A percentile compares a stretch with the other conserved stretches of the same genome.
Evolutionary conservation across 2,888 invertebrate species (phyloP).

Genomic region (Ephialtes manifestator): DNA sequence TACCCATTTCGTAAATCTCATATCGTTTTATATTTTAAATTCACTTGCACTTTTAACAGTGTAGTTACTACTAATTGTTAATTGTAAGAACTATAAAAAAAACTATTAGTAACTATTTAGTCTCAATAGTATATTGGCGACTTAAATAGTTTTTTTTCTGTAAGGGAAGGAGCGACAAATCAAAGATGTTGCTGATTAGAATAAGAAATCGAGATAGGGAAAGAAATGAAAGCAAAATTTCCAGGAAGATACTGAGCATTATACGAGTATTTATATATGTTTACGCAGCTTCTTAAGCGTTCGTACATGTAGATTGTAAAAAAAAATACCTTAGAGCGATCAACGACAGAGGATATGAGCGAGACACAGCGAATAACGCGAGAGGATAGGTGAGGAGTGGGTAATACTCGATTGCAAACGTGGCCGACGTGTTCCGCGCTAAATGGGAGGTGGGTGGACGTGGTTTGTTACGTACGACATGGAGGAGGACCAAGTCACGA

Average conservation of each 20-base stretch:
- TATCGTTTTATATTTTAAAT: too few relatives aligned
- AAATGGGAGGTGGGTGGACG: constrained; percentile 75
- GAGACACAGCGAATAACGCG: constrained; percentile 36
- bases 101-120: too few relatives aligned
- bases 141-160: too few relatives aligned
- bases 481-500: constrained; percentile 69
- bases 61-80: too few relatives aligned
- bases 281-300: constrained; percentile 6
- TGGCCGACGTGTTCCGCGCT: constrained; percentile 68
- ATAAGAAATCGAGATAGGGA: constrained; percentile 15
- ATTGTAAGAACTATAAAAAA: too few relatives aligned
- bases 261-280: constrained; percentile 30
- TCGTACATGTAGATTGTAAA: not conserved
- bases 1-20: too few relatives aligned
- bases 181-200: constrained; percentile 19
- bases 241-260: not conserved
- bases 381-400: constrained; percentile 53
- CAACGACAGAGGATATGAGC: constrained; percentile 30
- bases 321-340: constrained; percentile 34
- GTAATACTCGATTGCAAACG: constrained; percentile 65
- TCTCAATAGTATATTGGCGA: too few relatives aligned
- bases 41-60: too few relatives aligned
- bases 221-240: not conserved
- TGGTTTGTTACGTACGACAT: constrained; percentile 70
- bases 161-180: constrained; percentile 12